Base-by-base conservation (phyloP, 2,113 vertebrate species). In the Psettodes erumei region DNA sequence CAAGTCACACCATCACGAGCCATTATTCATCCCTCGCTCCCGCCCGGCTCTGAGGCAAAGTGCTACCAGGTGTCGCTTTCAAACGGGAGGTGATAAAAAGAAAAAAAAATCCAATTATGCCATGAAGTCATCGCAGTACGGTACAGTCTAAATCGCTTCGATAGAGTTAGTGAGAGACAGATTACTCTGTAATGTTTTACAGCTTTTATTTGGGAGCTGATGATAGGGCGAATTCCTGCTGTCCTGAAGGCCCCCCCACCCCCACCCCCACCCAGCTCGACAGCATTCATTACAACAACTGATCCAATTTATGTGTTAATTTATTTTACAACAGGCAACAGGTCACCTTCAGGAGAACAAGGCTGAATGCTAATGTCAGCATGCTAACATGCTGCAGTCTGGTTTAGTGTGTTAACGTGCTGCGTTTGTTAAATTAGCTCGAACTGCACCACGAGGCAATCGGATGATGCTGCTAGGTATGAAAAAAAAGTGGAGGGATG, bases 61-160 rank as follows among this genome's bases (percentile, higher is more conserved):
- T 77, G 42, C 53, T 75, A 58, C 71, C 81, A 88, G 62, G 76
- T 91, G 86, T 71, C 73, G 35, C 28, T 73, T 79, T 85, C 56
- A 77, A 69, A 82, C n/a, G 42, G 40, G 54, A 79, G 75, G 66
- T 54, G 75, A 79, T 79, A 48, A 70, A 81, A 72, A 59, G n/a
- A n/a, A n/a, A n/a, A 71, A 84, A 70, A 79, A 79, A 84, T 82
- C 47, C 43, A 82, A 82, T 83, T 67, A 65, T 15, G 45, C 53
- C 21, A 62, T 81, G 75, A 84, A 82, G 66, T 82, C 63, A 84
- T 58, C 12, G 56, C n/a, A 63, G 50, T 70, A 64, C 16, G 65
- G 47, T 23, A 12, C 15, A 59, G 62, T 43, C 37, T 47, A 11
- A 45, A 15, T 61, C 8, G 21, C 48, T 82, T 56, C 66, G 30